These are phyloP conservation scores for Calameuta idolon DNA, from an alignment of 2,888 invertebrate species.

Conservation along the genomic window DNA sequence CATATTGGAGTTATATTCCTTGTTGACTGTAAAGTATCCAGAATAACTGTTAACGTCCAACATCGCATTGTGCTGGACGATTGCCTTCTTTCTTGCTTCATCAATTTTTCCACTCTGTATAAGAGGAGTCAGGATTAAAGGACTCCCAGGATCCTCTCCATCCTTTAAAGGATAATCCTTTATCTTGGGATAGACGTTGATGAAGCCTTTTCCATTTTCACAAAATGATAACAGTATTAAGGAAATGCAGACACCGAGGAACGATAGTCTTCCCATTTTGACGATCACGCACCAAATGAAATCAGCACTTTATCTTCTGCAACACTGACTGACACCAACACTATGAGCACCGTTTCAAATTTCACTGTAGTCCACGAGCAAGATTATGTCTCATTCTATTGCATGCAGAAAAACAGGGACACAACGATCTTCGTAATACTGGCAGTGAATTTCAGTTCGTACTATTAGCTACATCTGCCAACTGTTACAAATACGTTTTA, in stretches of 20 bases:
- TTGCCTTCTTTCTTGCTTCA: slow-evolving; percentile 72
- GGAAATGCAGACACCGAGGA: background rate
- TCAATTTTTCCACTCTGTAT: slow-evolving; percentile 79
- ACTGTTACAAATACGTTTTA: background rate
- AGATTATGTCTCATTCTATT: no score
- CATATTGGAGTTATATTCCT: slow-evolving; percentile 81
- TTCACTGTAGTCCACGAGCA: no score
- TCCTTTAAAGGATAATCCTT: slow-evolving; percentile 37
- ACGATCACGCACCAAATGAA: background rate
- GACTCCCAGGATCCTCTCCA: slow-evolving; percentile 67
- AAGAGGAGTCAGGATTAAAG: slow-evolving; percentile 81
- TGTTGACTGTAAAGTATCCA: slow-evolving; percentile 88
- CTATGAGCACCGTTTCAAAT: no score
- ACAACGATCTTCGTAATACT: no score
- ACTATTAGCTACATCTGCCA: background rate
- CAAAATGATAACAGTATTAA: background rate
- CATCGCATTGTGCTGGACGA: slow-evolving; percentile 73
- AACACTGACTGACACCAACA: background rate
- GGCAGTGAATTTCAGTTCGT: no score
- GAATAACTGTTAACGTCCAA: slow-evolving; percentile 77
- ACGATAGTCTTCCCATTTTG: background rate
- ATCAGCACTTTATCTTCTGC: background rate
- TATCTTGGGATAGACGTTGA: slow-evolving; percentile 53
- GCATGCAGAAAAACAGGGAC: no score
- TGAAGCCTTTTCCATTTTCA: slow-evolving; percentile 21